phyloP scores from a whole-genome alignment of 2,113 vertebrate species.

The Prunella fulvescens region DNA sequence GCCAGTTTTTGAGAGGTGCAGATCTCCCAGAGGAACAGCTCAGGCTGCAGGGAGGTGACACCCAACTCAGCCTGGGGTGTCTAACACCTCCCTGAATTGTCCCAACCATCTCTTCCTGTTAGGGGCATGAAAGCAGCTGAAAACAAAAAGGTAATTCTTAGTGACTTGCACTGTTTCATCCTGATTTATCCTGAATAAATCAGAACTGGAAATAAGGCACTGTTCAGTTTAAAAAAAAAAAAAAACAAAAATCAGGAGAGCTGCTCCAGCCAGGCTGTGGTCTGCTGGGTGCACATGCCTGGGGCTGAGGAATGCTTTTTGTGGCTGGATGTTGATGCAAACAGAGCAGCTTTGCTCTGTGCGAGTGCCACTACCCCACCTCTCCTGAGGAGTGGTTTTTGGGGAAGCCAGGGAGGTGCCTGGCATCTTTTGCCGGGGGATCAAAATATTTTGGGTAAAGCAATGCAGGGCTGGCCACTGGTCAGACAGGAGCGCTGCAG shows the following conservation, averaged over 20 bases:
- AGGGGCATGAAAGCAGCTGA: not conserved
- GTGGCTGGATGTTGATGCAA: not conserved
- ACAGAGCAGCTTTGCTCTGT: not conserved
- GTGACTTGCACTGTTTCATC: not conserved
- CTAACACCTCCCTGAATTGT: not conserved
- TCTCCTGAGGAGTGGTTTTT: not conserved
- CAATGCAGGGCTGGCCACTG: not conserved
- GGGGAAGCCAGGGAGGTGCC: not conserved
- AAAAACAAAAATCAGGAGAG: not conserved
- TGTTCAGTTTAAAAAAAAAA: not conserved
- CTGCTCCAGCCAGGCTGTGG: not conserved
- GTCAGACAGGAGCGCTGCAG: not conserved
- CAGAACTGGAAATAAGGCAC: not conserved
- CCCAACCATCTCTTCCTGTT: not conserved
- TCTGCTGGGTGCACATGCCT: not conserved
- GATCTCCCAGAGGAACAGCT: not conserved
- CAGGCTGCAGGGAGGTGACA: not conserved
- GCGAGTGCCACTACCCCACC: too few relatives aligned
- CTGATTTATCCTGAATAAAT: not conserved
- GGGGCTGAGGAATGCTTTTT: not conserved
- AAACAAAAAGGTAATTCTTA: not conserved
- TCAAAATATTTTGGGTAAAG: not conserved
- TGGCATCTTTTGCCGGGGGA: not conserved
- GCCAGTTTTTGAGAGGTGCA: not conserved
- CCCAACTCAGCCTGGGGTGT: not conserved